A percentile compares a stretch with the other conserved stretches of the same genome.
Conservation (phyloP, 2,113 vertebrate genomes). For the Gambusia affinis region DNA sequence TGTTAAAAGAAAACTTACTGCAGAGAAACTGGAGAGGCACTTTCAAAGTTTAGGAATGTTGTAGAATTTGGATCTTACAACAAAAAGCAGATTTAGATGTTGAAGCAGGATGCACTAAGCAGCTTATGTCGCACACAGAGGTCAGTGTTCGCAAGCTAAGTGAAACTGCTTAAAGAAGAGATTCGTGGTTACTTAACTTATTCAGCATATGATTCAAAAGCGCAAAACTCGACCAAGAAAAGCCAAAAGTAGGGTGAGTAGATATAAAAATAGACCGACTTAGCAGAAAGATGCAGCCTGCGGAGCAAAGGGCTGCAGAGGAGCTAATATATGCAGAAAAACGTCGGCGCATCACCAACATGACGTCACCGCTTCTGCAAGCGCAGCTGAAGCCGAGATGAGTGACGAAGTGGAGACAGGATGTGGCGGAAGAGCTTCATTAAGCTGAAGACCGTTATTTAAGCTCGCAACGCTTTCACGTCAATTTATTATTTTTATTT, state of each 20-base stretch:
- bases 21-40: constrained; percentile 15
- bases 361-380: constrained; percentile 15
- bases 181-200: constrained; percentile 19
- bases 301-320: constrained; percentile 18
- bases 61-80: constrained; percentile 36
- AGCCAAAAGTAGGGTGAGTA: constrained; percentile 5
- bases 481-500: not conserved
- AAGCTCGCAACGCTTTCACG: constrained; percentile 15
- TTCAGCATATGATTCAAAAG: constrained; percentile 12
- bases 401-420: not conserved
- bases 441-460: not conserved
- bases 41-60: constrained; percentile 46
- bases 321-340: constrained; percentile 13
- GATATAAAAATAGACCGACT: constrained; percentile 15
- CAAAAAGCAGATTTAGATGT: constrained; percentile 57
- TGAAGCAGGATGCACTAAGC: constrained; percentile 49
- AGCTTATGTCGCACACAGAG: constrained; percentile 46
- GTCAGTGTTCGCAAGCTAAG: constrained; percentile 27
- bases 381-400: constrained; percentile 5
- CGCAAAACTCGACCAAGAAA: constrained; percentile 8
- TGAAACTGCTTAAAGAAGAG: constrained; percentile 24
- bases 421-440: not conserved
- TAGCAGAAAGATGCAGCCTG: not conserved
- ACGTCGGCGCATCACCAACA: constrained; percentile 4
- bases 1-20: constrained; percentile 6